A percentile compares a stretch with the other conserved stretches of the same genome.
Conservation (phyloP, 2,113 vertebrate species). For the Azemiops feae region DNA sequence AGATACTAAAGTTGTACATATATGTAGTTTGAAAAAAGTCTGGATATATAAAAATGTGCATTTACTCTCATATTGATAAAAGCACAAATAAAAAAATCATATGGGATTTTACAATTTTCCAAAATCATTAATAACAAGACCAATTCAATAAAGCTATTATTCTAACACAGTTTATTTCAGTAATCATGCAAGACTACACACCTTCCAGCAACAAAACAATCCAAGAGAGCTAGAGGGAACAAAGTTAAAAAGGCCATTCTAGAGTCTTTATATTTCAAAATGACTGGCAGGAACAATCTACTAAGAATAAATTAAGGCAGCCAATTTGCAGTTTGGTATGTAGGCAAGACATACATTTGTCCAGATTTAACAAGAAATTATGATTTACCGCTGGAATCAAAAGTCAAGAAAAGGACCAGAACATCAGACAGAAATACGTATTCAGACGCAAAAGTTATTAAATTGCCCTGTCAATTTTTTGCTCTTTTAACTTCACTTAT, state of each 20-base stretch:
- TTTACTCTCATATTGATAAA: neutral
- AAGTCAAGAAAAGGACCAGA: neutral
- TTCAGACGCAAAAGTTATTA: neutral
- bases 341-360: neutral
- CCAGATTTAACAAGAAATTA: neutral
- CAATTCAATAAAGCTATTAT: neutral
- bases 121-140: neutral
- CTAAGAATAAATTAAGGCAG: neutral
- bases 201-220: neutral
- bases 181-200: neutral
- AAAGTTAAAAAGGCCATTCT: neutral
- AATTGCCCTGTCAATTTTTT: neutral
- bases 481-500: neutral
- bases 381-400: neutral
- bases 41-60: neutral
- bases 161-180: neutral
- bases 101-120: slow-evolving; percentile 11
- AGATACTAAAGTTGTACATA: neutral
- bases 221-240: neutral
- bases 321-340: neutral
- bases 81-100: neutral
- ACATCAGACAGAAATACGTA: neutral
- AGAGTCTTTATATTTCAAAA: neutral
- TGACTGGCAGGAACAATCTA: neutral
- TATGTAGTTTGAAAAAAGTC: neutral